These are phyloP conservation scores for Ecdyonurus torrentis DNA, from an alignment of 2,888 invertebrate genomes.

Conservation along the genomic window DNA sequence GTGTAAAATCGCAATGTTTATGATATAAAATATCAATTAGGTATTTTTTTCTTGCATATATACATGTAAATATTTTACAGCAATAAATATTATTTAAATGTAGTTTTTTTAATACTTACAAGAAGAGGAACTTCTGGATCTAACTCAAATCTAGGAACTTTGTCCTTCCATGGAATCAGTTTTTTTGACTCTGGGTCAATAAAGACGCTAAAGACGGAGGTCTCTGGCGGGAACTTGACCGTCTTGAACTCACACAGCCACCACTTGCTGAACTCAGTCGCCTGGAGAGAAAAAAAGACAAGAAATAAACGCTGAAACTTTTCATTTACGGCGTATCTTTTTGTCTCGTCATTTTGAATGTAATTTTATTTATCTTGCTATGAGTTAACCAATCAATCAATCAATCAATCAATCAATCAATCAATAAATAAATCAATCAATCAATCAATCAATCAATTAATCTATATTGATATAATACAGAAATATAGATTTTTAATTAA, in stretches of 20 bases:
- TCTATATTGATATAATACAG: too few relatives aligned
- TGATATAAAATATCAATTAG: too few relatives aligned
- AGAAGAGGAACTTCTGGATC: slow-evolving; percentile 79
- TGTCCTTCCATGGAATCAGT: slow-evolving; percentile 74
- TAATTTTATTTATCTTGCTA: too few relatives aligned
- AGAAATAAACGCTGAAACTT: too few relatives aligned
- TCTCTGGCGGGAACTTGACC: slow-evolving; percentile 68
- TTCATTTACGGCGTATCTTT: too few relatives aligned
- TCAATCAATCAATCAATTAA: too few relatives aligned
- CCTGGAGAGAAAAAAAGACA: background rate
- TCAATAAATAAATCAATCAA: too few relatives aligned
- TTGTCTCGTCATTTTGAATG: too few relatives aligned
- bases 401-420: too few relatives aligned
- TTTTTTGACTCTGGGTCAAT: slow-evolving; percentile 75
- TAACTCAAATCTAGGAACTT: slow-evolving; percentile 58
- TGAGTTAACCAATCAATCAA: too few relatives aligned
- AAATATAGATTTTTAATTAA: too few relatives aligned
- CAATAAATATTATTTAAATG: slow-evolving; percentile 4
- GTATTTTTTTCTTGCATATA: background rate
- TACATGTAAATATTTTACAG: background rate
- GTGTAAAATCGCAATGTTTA: too few relatives aligned
- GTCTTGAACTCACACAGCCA: slow-evolving; percentile 83
- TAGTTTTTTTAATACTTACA: slow-evolving; percentile 32
- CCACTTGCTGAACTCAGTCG: slow-evolving; percentile 83
- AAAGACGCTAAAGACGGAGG: slow-evolving; percentile 76